These are phyloP conservation scores for Epicampocera succincta DNA, from an alignment of 2,888 invertebrate species.

Conservation along the genomic window DNA sequence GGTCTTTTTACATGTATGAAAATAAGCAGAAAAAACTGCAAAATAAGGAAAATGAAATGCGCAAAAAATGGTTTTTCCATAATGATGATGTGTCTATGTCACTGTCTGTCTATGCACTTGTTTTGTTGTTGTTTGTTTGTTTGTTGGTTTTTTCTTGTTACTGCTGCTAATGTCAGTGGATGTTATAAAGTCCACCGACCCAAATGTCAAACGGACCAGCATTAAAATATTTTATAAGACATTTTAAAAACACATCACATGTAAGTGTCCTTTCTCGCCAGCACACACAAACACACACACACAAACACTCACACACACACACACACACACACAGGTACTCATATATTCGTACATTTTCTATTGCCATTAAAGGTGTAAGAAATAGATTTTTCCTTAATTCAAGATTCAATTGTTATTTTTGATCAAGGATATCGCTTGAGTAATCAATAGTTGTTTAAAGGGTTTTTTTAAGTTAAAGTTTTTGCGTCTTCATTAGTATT, in stretches of 20 bases:
- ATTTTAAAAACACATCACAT: background rate
- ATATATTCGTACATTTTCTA: constrained; percentile 11
- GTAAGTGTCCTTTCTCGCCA: constrained; percentile 55
- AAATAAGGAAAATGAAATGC: constrained; percentile 59
- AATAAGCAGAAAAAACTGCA: constrained; percentile 60
- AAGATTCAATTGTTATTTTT: too few relatives aligned
- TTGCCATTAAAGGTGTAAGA: background rate
- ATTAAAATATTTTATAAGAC: constrained; percentile 43
- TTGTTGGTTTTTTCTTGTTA: constrained; percentile 60
- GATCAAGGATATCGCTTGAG: too few relatives aligned
- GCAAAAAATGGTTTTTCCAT: constrained; percentile 71
- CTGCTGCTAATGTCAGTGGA: constrained; percentile 49
- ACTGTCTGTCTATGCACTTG: constrained; percentile 72
- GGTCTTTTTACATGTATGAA: constrained; percentile 13
- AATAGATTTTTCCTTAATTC: too few relatives aligned
- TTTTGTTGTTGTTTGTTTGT: too few relatives aligned
- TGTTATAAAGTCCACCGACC: constrained; percentile 61
- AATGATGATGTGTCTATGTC: constrained; percentile 66
- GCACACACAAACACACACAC: constrained; percentile 15
- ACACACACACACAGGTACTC: background rate
- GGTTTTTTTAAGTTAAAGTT: too few relatives aligned
- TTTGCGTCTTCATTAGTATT: too few relatives aligned
- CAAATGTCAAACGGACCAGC: constrained; percentile 63
- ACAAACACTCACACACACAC: background rate
- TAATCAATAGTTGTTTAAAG: too few relatives aligned